Evolutionary conservation across 2,113 vertebrate genomes (phyloP), one percentile per base, ranked within the genome.

Genomic region (Oreochromis niloticus): DNA sequence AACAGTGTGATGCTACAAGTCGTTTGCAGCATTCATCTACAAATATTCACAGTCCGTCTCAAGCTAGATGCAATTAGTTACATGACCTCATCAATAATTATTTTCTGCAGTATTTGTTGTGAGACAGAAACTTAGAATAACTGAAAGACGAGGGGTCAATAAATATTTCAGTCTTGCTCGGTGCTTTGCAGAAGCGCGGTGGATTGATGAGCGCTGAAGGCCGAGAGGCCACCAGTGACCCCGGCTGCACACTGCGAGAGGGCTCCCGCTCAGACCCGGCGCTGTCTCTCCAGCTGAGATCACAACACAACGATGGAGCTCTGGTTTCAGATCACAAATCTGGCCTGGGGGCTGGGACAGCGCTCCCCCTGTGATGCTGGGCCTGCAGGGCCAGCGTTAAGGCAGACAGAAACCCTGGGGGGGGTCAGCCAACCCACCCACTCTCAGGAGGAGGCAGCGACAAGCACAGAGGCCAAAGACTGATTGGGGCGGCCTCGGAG

Each of bases 211-310:
- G 90, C 91, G 87, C 80, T 66, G 86, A 48, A 91, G 95, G 90
- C 75, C 41, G 81, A 92, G 94, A 91, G 94, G 95, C 92, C 92
- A 89, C 57, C 8, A 79, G 81, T 95, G 94, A 95, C 92, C 95
- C 94, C 85, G 89, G 88, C 92, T 43, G 83, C 95, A 92, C 78
- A 88, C 94, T 94, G 94, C 71, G 93, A 93, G 82, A 91, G 90
- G 93, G 88, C 91, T 92, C 85, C 71, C 46, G 87, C 93, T 92
- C 92, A 91, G 91, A 93, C 92, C 90, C 83, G 83, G 89, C 80
- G 90, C 89, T 89, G 94, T 93, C 94, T 89, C 91, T 96, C 96
- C 95, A 96, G 96, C 96, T 97, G 96, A 92, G 96, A 95, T 95
- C 94, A 93, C 92, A 95, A 93, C 90, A 95, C 92, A 92, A 94